Percentiles rank a stretch among this genome's conserved stretches.
These are phyloP conservation scores for Drosophila meridiana DNA, from an alignment of 2,888 invertebrate species.

Conservation along the genomic window DNA sequence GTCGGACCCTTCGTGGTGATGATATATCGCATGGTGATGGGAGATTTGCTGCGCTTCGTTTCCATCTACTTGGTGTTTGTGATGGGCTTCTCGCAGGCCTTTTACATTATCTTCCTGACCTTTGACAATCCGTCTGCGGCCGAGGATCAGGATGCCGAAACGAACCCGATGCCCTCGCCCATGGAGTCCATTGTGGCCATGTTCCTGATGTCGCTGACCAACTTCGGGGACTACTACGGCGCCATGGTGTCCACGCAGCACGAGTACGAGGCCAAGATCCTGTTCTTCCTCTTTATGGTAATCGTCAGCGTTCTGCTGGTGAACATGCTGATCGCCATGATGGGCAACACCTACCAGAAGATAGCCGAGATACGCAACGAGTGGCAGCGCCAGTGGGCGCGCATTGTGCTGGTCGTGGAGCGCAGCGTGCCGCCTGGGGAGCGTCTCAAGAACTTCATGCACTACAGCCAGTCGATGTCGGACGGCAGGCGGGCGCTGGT, in stretches of 20 bases:
- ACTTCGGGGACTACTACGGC: slow-evolving; percentile 97
- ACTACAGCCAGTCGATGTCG: slow-evolving; percentile 98
- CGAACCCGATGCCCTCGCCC: slow-evolving; percentile 95
- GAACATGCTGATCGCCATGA: slow-evolving; percentile 99
- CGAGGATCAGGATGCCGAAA: slow-evolving; percentile 92
- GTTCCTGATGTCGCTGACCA: slow-evolving; percentile 99
- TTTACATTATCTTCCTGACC: slow-evolving; percentile 95
- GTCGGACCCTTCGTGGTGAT: slow-evolving; percentile 99
- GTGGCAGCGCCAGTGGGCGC: slow-evolving; percentile 99
- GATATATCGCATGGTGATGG: slow-evolving; percentile 99
- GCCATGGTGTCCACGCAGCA: slow-evolving; percentile 96
- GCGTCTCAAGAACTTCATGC: slow-evolving; percentile 92
- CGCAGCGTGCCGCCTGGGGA: slow-evolving; percentile 97
- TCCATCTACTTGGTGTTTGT: slow-evolving; percentile 98
- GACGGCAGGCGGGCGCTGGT: slow-evolving; percentile 94
- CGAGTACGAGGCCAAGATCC: slow-evolving; percentile 94
- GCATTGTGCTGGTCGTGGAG: slow-evolving; percentile 98
- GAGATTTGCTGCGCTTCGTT: slow-evolving; percentile 97
- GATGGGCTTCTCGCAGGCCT: slow-evolving; percentile 98
- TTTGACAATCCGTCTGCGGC: slow-evolving; percentile 94
- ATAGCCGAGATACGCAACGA: slow-evolving; percentile 98
- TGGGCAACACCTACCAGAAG: slow-evolving; percentile 99
- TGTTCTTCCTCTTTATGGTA: slow-evolving; percentile 99
- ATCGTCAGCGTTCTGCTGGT: slow-evolving; percentile 97
- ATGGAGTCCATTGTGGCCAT: slow-evolving; percentile 98